A percentile compares a stretch with the other conserved stretches of the same genome.
phyloP scores from a whole-genome alignment of 64 coral and sea anemone genomes.

The Cladopsammia gracilis region DNA sequence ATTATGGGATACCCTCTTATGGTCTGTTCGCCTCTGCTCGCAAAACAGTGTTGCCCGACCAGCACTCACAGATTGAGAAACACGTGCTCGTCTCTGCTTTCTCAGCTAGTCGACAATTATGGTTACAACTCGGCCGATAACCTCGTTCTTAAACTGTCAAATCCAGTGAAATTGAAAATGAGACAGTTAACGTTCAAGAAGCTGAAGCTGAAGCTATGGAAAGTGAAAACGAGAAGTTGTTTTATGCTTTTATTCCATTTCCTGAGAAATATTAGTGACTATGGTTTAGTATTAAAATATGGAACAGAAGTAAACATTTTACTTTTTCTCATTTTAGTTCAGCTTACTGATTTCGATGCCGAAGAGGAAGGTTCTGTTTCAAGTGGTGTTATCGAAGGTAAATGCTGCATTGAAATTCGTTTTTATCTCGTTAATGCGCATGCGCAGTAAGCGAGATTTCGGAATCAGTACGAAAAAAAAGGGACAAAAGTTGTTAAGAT shows the following conservation, averaged over 20 bases:
- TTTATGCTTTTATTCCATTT: constrained; percentile 17
- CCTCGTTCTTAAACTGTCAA: neutral
- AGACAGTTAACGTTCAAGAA: constrained; percentile 19
- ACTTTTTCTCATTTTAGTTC: neutral
- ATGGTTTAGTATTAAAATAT: neutral
- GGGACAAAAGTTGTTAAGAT: too few species aligned
- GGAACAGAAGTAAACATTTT: constrained; percentile 17
- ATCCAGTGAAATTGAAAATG: constrained; percentile 29
- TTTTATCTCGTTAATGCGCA: too few species aligned
- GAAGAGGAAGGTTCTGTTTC: constrained; percentile 1
- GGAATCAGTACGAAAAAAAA: too few species aligned
- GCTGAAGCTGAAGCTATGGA: constrained; percentile 18
- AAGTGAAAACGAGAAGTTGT: neutral
- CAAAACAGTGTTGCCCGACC: too few species aligned
- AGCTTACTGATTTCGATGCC: constrained; percentile 15
- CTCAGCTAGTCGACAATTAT: too few species aligned
- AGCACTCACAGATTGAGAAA: too few species aligned
- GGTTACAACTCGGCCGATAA: neutral
- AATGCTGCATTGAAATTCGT: constrained; percentile 15
- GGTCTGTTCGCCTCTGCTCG: too few species aligned
- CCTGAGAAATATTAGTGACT: neutral
- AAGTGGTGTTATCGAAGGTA: constrained; percentile 35
- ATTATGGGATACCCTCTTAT: too few species aligned
- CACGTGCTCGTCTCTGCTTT: too few species aligned
- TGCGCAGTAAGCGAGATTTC: too few species aligned